phyloP scores from a whole-genome alignment of 1,140 invertebrate species.

The Sipha flava region DNA sequence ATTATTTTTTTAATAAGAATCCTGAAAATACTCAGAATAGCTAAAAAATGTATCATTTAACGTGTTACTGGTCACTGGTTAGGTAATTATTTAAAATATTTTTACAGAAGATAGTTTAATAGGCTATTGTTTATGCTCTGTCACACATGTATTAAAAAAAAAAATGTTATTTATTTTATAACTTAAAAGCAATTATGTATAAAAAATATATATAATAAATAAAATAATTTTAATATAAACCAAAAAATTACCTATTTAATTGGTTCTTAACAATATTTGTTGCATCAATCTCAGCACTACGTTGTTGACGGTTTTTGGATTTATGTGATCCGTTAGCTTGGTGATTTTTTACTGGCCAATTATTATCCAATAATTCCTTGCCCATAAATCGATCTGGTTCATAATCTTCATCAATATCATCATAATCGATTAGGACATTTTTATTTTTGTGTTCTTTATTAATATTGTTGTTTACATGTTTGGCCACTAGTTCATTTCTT shows the following conservation, averaged over 20 bases:
- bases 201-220: neutral
- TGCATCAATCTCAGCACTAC: neutral
- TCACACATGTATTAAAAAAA: too few relatives aligned
- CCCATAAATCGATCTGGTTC: neutral
- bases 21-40: too few relatives aligned
- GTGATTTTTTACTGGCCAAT: neutral
- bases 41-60: too few relatives aligned
- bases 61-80: too few relatives aligned
- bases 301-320: neutral
- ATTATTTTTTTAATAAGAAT: too few relatives aligned
- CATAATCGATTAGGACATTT: neutral
- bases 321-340: neutral
- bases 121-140: too few relatives aligned
- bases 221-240: neutral
- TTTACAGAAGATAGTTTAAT: too few relatives aligned
- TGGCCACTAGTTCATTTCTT: neutral
- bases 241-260: neutral
- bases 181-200: too few relatives aligned
- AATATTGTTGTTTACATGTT: neutral
- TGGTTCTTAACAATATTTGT: neutral
- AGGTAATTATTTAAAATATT: too few relatives aligned
- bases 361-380: neutral
- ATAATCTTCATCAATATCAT: neutral
- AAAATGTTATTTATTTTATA: too few relatives aligned
- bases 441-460: slow-evolving; percentile 13